These are phyloP conservation scores for Thripadectes ignobilis DNA, from an alignment of 2,797 vertebrate genomes.

Conservation along the genomic window DNA sequence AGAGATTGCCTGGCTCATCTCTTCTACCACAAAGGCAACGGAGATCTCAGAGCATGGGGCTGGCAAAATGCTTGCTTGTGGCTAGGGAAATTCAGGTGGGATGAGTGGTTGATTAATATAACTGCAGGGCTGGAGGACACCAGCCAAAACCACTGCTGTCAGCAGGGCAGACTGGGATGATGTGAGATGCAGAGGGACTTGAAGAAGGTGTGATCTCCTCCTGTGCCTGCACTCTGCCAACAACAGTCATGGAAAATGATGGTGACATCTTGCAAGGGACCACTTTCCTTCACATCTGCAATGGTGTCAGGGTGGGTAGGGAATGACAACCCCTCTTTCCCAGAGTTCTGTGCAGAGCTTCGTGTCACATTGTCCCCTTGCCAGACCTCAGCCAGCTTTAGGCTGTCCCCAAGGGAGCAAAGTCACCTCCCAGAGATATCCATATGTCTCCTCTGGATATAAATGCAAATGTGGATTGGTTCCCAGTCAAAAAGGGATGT, in stretches of 20 bases:
- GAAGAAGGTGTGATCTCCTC: neutral
- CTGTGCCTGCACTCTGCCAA: neutral
- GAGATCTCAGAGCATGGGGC: fast-evolving
- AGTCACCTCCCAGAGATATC: neutral
- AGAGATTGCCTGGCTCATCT: neutral
- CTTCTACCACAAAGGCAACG: neutral
- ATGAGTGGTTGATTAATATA: neutral
- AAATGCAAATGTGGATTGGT: neutral
- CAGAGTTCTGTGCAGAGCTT: neutral
- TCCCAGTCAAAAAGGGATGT: fast-evolving
- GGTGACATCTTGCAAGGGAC: neutral
- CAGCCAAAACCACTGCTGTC: neutral
- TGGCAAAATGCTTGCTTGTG: neutral
- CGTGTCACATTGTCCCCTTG: neutral
- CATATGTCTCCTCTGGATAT: neutral
- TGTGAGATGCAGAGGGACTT: neutral
- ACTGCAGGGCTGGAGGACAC: neutral
- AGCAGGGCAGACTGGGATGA: fast-evolving
- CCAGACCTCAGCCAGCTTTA: neutral
- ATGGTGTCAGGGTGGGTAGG: neutral
- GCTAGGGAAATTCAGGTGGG: neutral
- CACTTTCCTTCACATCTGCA: fast-evolving
- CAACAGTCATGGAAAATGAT: neutral
- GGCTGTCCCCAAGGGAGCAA: neutral
- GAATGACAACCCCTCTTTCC: neutral